Evolutionary conservation across 2,888 invertebrate genomes (phyloP).

Genomic region (Pandemis cinnamomeana): DNA sequence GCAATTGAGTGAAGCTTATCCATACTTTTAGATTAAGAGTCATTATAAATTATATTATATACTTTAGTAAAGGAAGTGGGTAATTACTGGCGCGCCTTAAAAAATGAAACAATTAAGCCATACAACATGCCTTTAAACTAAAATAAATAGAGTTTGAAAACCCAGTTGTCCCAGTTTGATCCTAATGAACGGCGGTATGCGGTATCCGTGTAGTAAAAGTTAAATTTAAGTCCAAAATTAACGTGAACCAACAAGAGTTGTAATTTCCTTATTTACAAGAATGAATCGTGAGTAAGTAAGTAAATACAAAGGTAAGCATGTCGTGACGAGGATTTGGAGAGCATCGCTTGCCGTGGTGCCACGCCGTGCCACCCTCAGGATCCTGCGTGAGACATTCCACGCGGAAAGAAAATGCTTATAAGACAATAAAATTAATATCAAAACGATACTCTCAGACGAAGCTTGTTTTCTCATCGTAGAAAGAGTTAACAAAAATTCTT

Average conservation of each 20-base stretch:
- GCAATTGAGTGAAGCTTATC: background rate
- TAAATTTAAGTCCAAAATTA: background rate
- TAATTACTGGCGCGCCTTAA: background rate
- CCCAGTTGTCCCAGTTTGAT: background rate
- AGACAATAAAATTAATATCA: constrained; percentile 34
- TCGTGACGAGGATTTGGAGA: constrained; percentile 25
- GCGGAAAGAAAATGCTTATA: constrained; percentile 29
- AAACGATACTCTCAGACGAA: constrained; percentile 1
- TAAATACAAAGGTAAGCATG: constrained; percentile 7
- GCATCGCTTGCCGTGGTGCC: constrained; percentile 23
- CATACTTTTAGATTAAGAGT: background rate
- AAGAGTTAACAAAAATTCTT: background rate
- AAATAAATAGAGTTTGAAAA: background rate
- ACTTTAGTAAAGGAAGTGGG: background rate
- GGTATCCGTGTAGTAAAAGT: background rate
- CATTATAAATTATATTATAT: background rate
- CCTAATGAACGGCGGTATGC: too few relatives aligned
- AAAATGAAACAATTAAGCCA: background rate
- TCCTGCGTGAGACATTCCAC: constrained; percentile 32
- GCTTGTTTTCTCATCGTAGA: background rate
- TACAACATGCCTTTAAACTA: background rate
- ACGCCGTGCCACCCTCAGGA: constrained; percentile 34
- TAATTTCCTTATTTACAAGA: background rate
- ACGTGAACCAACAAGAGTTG: background rate
- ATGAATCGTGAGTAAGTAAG: background rate